Conservation (phyloP, 1,140 invertebrate species). For the Drosophila serrata region DNA sequence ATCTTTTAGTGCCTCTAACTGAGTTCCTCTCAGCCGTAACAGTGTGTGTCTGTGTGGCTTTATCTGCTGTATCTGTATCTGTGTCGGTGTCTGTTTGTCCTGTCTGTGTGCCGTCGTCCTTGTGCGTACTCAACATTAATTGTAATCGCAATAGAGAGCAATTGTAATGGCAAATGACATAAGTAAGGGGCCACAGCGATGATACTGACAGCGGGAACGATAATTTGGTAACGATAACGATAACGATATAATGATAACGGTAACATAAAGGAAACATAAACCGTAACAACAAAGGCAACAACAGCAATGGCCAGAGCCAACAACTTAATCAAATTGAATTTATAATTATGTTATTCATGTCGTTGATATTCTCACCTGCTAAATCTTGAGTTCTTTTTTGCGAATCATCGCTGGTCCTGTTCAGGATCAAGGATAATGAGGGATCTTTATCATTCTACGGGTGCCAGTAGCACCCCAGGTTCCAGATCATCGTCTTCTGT, state of each 20-base stretch:
- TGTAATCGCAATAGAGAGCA: slow-evolving; percentile 43
- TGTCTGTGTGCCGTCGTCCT: slow-evolving; percentile 6
- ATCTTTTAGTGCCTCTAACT: slow-evolving; percentile 1
- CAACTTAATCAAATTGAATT: slow-evolving; percentile 37
- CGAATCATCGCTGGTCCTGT: slow-evolving; percentile 2
- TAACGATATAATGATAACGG: slow-evolving; percentile 26
- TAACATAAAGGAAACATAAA: slow-evolving; percentile 16
- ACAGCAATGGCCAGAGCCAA: slow-evolving; percentile 39
- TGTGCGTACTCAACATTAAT: slow-evolving; percentile 46
- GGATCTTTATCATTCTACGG: background rate
- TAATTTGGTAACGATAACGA: slow-evolving; percentile 37
- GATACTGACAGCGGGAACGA: slow-evolving; percentile 43
- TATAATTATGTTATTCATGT: background rate
- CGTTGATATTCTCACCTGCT: slow-evolving; percentile 13
- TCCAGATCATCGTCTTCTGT: background rate
- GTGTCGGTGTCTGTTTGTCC: background rate
- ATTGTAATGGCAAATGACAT: slow-evolving; percentile 61
- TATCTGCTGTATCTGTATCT: background rate
- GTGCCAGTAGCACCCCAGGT: slow-evolving; percentile 2
- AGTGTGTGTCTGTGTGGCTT: background rate
- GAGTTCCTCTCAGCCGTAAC: background rate
- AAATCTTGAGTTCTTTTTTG: slow-evolving; percentile 8
- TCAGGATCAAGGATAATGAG: background rate
- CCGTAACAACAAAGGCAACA: slow-evolving; percentile 28
- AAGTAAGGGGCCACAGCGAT: slow-evolving; percentile 38